phyloP scores from a whole-genome alignment of 2,797 vertebrate species.

The Kryptopterus vitreolus region DNA sequence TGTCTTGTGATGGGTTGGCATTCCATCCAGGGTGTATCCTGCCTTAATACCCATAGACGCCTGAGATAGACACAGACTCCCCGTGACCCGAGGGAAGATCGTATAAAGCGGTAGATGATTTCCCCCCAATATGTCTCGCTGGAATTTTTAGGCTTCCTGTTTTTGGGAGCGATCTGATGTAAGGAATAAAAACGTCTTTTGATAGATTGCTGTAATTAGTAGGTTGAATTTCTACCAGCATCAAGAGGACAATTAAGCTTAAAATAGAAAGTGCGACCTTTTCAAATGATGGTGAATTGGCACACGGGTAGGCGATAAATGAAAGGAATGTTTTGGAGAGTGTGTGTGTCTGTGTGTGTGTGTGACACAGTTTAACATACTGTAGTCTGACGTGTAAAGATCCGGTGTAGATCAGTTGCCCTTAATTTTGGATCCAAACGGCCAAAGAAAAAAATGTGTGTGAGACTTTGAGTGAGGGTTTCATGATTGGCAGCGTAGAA shows the following conservation, averaged over 20 bases:
- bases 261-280: slow-evolving; percentile 14
- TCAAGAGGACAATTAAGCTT: background rate
- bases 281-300: background rate
- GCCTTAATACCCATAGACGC: too few relatives aligned
- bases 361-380: background rate
- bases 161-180: too few relatives aligned
- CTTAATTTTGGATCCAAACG: background rate
- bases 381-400: background rate
- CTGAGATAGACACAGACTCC: too few relatives aligned
- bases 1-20: too few relatives aligned
- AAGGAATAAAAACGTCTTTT: background rate
- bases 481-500: background rate
- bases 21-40: too few relatives aligned
- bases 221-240: slow-evolving; percentile 7
- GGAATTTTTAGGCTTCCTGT: background rate
- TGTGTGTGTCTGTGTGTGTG: background rate
- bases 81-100: too few relatives aligned
- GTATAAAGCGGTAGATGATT: too few relatives aligned
- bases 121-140: too few relatives aligned
- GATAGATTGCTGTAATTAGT: background rate
- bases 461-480: background rate
- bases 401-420: background rate
- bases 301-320: background rate
- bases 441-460: background rate
- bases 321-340: background rate